Conservation (phyloP, 2,113 vertebrate genomes). For the Psittacara wagleri region DNA sequence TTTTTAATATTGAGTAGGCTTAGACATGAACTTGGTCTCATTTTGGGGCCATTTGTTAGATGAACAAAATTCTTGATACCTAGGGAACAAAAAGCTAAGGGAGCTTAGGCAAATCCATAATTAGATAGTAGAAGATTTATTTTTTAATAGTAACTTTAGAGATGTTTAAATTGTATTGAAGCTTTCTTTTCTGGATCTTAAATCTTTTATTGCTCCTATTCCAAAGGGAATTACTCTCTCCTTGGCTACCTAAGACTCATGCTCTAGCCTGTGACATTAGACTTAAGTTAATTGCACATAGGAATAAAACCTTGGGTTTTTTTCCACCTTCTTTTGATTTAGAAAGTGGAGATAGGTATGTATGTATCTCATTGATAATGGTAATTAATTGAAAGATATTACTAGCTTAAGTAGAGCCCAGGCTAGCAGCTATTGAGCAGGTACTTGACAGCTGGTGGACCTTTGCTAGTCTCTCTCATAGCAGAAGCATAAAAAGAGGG, state of each 20-base stretch:
- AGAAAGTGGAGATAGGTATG: not conserved
- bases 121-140: not conserved
- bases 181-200: not conserved
- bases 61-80: not conserved
- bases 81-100: not conserved
- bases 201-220: not conserved
- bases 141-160: not conserved
- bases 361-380: not conserved
- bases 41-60: not conserved
- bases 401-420: not conserved
- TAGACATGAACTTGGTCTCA: not conserved
- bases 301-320: not conserved
- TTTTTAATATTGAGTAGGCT: not conserved
- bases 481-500: not conserved
- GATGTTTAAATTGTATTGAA: not conserved
- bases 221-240: not conserved
- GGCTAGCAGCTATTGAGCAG: not conserved
- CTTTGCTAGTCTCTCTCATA: not conserved
- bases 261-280: not conserved
- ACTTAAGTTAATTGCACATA: not conserved
- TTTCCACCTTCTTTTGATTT: not conserved
- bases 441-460: not conserved
- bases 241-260: not conserved
- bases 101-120: not conserved
- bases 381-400: not conserved